Conservation (phyloP, 2,888 invertebrate species). For the Polymixis flavicincta region DNA sequence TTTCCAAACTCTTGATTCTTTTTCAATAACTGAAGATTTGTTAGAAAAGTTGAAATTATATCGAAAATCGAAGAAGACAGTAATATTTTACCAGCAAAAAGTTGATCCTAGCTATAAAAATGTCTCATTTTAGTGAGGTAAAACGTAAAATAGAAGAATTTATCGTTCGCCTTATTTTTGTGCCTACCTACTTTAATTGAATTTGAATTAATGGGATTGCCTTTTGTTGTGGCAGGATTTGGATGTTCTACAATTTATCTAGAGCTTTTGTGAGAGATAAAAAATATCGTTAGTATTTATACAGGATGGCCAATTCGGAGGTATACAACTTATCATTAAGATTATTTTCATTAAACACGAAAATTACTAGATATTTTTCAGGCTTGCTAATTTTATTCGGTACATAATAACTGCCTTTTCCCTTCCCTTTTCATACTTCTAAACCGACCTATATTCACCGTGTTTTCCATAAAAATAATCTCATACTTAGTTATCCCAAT, state of each 20-base stretch:
- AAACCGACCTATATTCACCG: no score
- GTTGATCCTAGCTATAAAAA: slow-evolving; percentile 35
- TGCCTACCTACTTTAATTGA: not conserved
- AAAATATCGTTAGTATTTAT: not conserved
- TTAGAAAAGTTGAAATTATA: slow-evolving; percentile 20
- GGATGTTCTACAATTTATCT: not conserved
- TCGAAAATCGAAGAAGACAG: slow-evolving; percentile 15
- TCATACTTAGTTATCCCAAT: no score
- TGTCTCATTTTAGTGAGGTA: slow-evolving; percentile 4
- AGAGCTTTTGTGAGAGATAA: not conserved
- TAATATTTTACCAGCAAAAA: slow-evolving; percentile 34
- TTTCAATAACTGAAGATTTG: slow-evolving; percentile 29
- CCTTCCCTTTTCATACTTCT: no score
- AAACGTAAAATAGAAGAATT: slow-evolving; percentile 8
- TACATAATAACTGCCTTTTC: no score
- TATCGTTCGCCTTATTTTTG: slow-evolving; percentile 1
- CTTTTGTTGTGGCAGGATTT: not conserved
- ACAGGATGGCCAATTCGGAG: no score
- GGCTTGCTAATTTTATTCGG: no score
- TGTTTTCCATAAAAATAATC: no score
- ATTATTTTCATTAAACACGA: no score
- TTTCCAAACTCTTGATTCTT: not conserved
- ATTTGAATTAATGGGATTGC: not conserved
- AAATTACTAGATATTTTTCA: no score
- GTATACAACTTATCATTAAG: no score